A percentile compares a stretch with the other conserved stretches of the same genome.
These are phyloP conservation scores for Lottia gigantea DNA, from an alignment of 2,888 invertebrate genomes.

Conservation along the genomic window DNA sequence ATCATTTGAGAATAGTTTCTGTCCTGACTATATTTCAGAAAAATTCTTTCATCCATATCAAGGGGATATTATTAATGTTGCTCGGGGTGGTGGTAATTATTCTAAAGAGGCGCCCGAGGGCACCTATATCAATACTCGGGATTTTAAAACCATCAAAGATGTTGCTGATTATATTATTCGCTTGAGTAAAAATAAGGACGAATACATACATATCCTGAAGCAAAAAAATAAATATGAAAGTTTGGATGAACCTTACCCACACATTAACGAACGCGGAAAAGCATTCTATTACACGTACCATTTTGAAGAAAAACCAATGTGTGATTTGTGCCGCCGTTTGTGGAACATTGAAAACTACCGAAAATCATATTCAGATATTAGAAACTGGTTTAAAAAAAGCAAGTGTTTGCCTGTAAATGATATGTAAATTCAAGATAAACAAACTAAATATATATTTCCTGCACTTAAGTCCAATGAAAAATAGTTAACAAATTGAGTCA, in stretches of 20 bases:
- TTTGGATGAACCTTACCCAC: conserved; percentile 21
- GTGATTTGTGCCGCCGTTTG: conserved; percentile 28
- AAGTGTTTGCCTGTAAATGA: background rate
- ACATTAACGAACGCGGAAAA: background rate
- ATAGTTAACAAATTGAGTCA: too few relatives aligned
- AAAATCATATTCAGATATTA: conserved; percentile 11
- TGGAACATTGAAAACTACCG: conserved; percentile 27
- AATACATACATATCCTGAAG: conserved; percentile 23
- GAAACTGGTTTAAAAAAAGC: background rate
- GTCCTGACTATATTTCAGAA: conserved; percentile 14
- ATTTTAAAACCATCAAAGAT: conserved; percentile 19
- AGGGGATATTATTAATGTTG: conserved; percentile 9
- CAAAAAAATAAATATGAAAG: conserved; percentile 23
- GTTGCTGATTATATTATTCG: conserved; percentile 26
- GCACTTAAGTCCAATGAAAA: too few relatives aligned
- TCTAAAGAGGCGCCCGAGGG: conserved; percentile 5
- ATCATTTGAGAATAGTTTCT: conserved; percentile 16
- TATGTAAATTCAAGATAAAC: background rate
- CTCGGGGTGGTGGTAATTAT: conserved; percentile 12
- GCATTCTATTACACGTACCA: conserved; percentile 21
- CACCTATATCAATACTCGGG: conserved; percentile 23
- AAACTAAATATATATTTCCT: too few relatives aligned
- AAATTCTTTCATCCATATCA: conserved; percentile 12
- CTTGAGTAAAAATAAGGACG: conserved; percentile 15
- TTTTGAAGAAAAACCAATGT: conserved; percentile 24